Percentiles rank a stretch among this genome's conserved stretches.
These are phyloP conservation scores for Apodemus agrarius DNA, from an alignment of 2,797 vertebrate genomes.

Conservation along the genomic window DNA sequence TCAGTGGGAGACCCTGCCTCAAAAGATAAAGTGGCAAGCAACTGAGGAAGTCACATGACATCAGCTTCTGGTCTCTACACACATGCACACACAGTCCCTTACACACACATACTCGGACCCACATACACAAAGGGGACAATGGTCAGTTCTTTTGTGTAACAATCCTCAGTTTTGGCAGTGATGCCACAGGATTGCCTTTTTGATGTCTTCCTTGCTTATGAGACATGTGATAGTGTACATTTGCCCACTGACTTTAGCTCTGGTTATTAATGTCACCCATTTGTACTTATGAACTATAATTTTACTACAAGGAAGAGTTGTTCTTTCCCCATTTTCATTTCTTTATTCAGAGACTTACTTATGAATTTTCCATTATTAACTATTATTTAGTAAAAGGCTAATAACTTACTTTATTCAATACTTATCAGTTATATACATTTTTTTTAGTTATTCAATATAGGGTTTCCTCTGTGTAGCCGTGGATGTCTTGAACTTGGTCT, in stretches of 20 bases:
- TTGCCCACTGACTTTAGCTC: background rate
- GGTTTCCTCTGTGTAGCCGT: too few species aligned
- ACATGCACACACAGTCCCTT: background rate
- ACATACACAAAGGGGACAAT: background rate
- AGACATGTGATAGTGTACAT: background rate
- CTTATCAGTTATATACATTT: background rate
- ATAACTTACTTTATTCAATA: background rate
- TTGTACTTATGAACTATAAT: conserved; percentile 10
- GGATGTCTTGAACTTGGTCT: too few species aligned
- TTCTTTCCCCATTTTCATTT: background rate
- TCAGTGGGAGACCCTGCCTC: background rate
- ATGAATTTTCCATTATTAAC: background rate
- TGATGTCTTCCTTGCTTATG: background rate
- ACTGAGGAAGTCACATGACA: background rate
- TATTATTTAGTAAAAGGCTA: background rate
- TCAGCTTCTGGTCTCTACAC: background rate
- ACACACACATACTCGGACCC: too few species aligned
- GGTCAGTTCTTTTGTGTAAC: background rate
- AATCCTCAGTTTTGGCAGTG: background rate
- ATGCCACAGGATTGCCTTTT: background rate
- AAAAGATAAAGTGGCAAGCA: background rate
- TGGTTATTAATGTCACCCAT: background rate
- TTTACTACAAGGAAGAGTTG: background rate
- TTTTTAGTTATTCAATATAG: background rate
- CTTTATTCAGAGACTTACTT: background rate